Evolutionary conservation across 2,797 vertebrate species (phyloP).

Genomic region (Propithecus perrieri): DNA sequence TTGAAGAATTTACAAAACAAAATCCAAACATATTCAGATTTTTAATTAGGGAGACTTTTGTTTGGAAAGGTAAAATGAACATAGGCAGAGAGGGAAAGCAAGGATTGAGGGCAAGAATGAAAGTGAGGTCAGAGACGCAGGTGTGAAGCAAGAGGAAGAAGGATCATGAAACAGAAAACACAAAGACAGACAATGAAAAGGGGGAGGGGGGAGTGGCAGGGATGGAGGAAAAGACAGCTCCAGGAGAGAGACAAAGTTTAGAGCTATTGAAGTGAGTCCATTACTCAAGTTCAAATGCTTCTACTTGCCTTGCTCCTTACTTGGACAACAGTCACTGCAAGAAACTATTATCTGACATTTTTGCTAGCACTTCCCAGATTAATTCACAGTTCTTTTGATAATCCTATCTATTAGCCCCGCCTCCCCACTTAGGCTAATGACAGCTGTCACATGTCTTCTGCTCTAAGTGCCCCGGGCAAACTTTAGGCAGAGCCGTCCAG

Average conservation of each 20-base stretch:
- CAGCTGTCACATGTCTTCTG: background rate
- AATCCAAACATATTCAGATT: background rate
- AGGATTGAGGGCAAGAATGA: background rate
- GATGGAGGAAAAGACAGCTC: background rate
- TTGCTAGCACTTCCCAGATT: background rate
- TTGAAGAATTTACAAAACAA: background rate
- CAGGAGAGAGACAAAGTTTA: background rate
- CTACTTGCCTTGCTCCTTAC: background rate
- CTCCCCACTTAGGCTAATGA: background rate
- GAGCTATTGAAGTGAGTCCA: fast-evolving
- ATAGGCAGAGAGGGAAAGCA: background rate
- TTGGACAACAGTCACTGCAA: background rate
- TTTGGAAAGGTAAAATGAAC: background rate
- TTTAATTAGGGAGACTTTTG: background rate
- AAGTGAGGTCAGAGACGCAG: background rate
- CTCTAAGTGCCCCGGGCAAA: background rate
- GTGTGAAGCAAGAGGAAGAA: background rate
- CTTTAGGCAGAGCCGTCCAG: background rate
- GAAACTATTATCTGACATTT: background rate
- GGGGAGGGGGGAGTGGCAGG: fast-evolving
- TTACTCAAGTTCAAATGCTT: background rate
- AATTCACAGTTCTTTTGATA: background rate
- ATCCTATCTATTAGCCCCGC: background rate
- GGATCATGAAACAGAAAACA: background rate
- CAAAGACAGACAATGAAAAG: background rate